Evolutionary conservation across 1,140 invertebrate genomes (phyloP), one percentile per base, ranked within the genome.

Genomic region (Andricus grossulariae): DNA sequence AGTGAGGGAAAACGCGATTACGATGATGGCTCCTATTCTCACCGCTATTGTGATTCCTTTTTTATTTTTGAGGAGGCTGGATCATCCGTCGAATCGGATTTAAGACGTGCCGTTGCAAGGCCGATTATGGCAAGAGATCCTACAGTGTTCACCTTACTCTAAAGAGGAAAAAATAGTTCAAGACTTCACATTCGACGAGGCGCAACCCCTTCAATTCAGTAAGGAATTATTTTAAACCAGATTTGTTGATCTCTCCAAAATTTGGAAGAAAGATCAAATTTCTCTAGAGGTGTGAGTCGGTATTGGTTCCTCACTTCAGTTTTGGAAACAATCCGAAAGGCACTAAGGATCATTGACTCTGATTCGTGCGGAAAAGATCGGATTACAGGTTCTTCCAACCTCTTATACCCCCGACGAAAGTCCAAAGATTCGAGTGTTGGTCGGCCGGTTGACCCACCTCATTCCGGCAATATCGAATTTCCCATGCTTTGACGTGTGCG

Each of bases 61-160:
- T 60, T 66, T 60, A 32, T 60, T 52, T 74, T 78, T 77, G 79
- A 79, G 74, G 50, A 78, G 57, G 60, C 52, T 80, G 84, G 88
- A 87, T 89, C 75, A 88, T 88, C 85, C 86, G 74, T 78, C 71
- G 76, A 89, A 89, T 87, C 86, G 88, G 85, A 89, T 90, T 90
- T 87, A 80, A 54, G 80, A 82, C 76, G 74, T 82, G 79, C 81
- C 13, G 57, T 13, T 66, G 60, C 60, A 39, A 66, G 60, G 60
- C 60, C 60, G 60, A 66, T 66, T 66, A 66, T n/a, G 13, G 39
- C 60, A 66, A 66, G 60, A 66, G 60, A 66, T 66, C 60, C 15
- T 66, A 16, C 32, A 66, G 7, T 66, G 21, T 15, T 66, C 57
- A 66, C 57, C 57, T 66, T 13, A 16, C 57, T 32, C 21, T 13